Conservation (phyloP, 2,113 vertebrate species). For the Cromileptes altivelis region DNA sequence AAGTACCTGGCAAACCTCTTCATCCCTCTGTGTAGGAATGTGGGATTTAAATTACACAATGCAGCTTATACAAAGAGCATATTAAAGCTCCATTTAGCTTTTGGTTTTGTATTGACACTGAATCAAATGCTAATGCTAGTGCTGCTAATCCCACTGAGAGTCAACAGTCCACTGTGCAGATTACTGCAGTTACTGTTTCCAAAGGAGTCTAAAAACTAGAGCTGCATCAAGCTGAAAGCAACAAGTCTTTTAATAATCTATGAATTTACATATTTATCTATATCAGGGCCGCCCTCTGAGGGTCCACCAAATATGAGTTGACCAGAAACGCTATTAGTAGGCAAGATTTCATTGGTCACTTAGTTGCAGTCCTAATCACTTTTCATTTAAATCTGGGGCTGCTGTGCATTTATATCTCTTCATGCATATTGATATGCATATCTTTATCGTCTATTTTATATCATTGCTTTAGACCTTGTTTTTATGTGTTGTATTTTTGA, state of each 20-base stretch:
- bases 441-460: not conserved
- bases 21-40: not conserved
- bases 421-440: not conserved
- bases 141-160: not conserved
- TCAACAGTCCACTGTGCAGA: not conserved
- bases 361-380: too few species aligned
- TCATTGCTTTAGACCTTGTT: not conserved
- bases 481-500: not conserved
- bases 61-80: not conserved
- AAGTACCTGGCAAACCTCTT: constrained; percentile 11
- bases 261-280: not conserved
- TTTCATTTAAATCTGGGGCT: too few species aligned
- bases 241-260: not conserved
- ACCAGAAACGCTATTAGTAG: too few species aligned
- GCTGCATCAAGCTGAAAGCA: not conserved
- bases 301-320: too few species aligned
- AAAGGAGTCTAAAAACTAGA: not conserved
- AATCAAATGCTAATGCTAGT: not conserved
- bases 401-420: too few species aligned
- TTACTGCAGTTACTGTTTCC: too few species aligned
- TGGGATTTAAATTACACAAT: not conserved
- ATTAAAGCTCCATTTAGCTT: not conserved
- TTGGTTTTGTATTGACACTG: not conserved
- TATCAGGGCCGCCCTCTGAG: not conserved
- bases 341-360: too few species aligned